A percentile compares a stretch with the other conserved stretches of the same genome.
These are phyloP conservation scores for Limosa lapponica DNA, from an alignment of 2,797 vertebrate species.

Conservation along the genomic window DNA sequence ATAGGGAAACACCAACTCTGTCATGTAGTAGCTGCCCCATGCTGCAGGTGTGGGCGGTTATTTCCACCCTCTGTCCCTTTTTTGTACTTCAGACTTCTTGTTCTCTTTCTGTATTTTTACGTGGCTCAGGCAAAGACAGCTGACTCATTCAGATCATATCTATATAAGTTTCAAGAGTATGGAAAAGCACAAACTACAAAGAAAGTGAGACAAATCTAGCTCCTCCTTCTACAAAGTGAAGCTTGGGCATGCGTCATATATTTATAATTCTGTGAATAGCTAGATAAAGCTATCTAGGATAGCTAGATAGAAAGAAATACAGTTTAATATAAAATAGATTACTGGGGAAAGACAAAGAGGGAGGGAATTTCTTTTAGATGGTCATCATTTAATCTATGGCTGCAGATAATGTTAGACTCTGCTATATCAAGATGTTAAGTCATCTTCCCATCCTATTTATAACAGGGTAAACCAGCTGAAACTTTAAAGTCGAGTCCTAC, in stretches of 20 bases:
- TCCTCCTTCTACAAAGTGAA: background rate
- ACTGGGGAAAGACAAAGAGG: background rate
- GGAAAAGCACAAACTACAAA: background rate
- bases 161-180: background rate
- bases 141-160: background rate
- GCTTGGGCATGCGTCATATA: too few relatives aligned
- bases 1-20: background rate
- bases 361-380: background rate
- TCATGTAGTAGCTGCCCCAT: background rate
- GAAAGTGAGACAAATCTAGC: background rate
- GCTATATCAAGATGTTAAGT: background rate
- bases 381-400: background rate
- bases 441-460: background rate
- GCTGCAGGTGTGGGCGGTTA: fast-evolving
- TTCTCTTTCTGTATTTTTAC: background rate
- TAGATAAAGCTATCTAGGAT: background rate
- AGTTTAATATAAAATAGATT: background rate
- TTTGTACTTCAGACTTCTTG: background rate
- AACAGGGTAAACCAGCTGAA: background rate
- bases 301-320: background rate
- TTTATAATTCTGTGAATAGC: background rate
- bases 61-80: background rate
- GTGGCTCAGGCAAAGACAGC: background rate
- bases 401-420: background rate
- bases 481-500: background rate